Base-by-base conservation (phyloP, 1,140 invertebrate species). In the Leptoteleia sp. region DNA sequence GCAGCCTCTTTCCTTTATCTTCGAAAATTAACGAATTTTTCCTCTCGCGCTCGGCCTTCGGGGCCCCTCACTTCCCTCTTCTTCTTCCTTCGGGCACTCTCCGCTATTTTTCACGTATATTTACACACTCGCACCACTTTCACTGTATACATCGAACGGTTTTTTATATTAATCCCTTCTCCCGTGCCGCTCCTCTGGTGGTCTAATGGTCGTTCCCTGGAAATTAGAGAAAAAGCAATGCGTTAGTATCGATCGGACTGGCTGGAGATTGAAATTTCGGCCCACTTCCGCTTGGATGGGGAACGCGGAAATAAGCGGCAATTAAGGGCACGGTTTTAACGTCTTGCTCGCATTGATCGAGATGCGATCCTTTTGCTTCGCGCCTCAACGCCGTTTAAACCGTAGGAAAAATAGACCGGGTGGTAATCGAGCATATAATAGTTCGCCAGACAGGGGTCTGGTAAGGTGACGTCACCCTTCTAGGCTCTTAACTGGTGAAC, bases 61-160 rank as follows among this genome's bases (percentile, higher is more conserved):
- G 1, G 7, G 40, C 35, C 29, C 42, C 38, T 70, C 43, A 42
- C 61, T 67, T 77, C 33, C 42, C 47, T 48, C 55, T 47, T 65
- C n/a, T n/a, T 65, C 54, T 80, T 62, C 27, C 52, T 64, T 48
- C 50, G 29, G 27, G 42, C 67, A 76, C 71, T 79, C n/a, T n/a
- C n/a, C 16, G 65, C 25, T 72, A 72, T 65, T 70, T 80, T 75
- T 75, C 73, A 80, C 79, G 71, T 81, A 81, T 76, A 81, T 82
- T 82, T 81, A 82, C 76, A 82, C 78, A 80, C 76, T 71, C 31
- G 57, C 78, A 79, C 82, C 42, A 76, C 59, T 77, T 73, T 45
- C 81, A 76, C 77, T 73, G 48, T 61, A 65, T 55, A 17, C 48
- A 43, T 52, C 43, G 50, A 62, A 73, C 43, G 71, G 50, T 48